A percentile compares a stretch with the other conserved stretches of the same genome.
Conservation (phyloP, 2,888 invertebrate species). For the Sycophila texana region DNA sequence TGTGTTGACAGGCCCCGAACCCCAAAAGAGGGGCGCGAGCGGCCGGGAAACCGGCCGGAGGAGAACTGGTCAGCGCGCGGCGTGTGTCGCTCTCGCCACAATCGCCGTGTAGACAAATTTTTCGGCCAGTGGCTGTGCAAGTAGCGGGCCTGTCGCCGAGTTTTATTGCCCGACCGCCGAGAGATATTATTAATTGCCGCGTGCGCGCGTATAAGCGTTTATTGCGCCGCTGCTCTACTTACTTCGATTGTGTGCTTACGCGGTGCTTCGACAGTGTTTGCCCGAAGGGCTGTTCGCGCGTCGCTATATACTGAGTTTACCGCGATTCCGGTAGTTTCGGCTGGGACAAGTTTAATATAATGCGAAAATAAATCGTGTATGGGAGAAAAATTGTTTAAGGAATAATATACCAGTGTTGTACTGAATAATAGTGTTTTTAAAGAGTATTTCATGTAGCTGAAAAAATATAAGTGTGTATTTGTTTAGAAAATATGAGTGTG, state of each 20-base stretch:
- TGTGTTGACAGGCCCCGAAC: conserved; percentile 72
- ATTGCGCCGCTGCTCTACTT: conserved; percentile 42
- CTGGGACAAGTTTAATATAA: no score
- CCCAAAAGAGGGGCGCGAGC: conserved; percentile 63
- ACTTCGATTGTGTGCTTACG: not conserved
- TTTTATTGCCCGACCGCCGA: not conserved
- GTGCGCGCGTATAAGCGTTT: not conserved
- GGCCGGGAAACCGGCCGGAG: conserved; percentile 69
- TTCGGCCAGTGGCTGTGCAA: conserved; percentile 66
- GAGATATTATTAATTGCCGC: conserved; percentile 41
- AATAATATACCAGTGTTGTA: no score
- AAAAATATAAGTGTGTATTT: no score
- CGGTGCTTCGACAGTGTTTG: not conserved
- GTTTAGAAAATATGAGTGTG: no score
- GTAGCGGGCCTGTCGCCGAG: conserved; percentile 55
- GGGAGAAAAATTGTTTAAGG: no score
- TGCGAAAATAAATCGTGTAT: no score
- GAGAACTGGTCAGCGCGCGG: conserved; percentile 61
- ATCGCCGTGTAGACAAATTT: conserved; percentile 75
- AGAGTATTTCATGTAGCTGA: no score
- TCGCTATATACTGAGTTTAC: no score
- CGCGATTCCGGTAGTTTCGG: no score
- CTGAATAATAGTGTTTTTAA: no score
- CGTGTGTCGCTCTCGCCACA: conserved; percentile 68
- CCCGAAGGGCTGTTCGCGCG: no score